Conservation (phyloP, 2,113 vertebrate species). For the Cephalopterus ornatus region DNA sequence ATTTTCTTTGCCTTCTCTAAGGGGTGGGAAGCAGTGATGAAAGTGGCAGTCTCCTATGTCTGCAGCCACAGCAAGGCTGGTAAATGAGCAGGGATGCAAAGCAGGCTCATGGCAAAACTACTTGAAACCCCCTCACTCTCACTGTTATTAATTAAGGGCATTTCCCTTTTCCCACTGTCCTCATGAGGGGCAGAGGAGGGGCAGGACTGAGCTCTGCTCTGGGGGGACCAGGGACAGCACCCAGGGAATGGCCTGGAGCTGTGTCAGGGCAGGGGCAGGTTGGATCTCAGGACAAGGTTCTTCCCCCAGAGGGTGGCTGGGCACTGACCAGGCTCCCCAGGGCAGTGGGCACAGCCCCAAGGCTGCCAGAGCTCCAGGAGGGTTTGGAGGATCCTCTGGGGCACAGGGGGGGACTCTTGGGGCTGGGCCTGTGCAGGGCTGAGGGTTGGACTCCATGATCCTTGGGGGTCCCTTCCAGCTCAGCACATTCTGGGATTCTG, state of each 20-base stretch:
- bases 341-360: background rate
- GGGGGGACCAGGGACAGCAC: background rate
- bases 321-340: background rate
- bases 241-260: background rate
- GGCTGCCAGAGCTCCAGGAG: background rate
- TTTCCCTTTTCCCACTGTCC: background rate
- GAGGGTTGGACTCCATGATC: background rate
- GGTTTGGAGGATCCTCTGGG: background rate
- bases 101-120: background rate
- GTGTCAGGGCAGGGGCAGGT: background rate
- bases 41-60: background rate
- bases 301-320: background rate
- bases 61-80: background rate
- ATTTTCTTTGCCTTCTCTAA: background rate
- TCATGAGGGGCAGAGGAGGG: background rate
- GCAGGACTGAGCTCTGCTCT: background rate
- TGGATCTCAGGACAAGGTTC: background rate
- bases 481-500: background rate
- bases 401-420: background rate
- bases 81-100: background rate
- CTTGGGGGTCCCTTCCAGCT: background rate
- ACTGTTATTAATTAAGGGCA: background rate
- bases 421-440: background rate
- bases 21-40: background rate
- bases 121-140: background rate